Percentiles rank a stretch among this genome's conserved stretches.
Evolutionary conservation across 2,888 invertebrate species (phyloP).

Genomic region (Apamea crenata): DNA sequence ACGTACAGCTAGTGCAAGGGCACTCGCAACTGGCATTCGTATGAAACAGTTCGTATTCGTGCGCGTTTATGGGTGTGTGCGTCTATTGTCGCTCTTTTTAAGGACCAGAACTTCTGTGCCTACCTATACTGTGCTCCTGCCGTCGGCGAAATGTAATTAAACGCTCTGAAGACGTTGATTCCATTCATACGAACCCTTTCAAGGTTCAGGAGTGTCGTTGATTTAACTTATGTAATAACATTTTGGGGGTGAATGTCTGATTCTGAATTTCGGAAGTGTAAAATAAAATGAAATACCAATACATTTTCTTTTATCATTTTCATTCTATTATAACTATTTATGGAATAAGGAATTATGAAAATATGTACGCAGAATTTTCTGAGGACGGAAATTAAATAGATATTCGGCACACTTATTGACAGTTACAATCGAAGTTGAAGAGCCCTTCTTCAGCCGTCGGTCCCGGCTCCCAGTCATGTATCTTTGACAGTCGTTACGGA

Average conservation of each 20-base stretch:
- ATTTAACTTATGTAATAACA: slow-evolving; percentile 34
- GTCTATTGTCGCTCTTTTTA: background rate
- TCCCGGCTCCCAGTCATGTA: background rate
- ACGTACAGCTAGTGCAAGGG: background rate
- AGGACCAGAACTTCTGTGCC: background rate
- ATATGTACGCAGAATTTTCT: background rate
- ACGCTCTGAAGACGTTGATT: slow-evolving; percentile 50
- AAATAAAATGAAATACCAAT: background rate
- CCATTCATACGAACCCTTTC: slow-evolving; percentile 53
- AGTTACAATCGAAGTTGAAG: too few species aligned
- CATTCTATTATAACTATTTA: background rate
- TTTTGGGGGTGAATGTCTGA: slow-evolving; percentile 7
- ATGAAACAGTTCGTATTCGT: background rate
- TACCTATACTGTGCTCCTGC: background rate
- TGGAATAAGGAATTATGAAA: background rate
- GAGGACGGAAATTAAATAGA: background rate
- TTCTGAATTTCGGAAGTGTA: slow-evolving; percentile 7
- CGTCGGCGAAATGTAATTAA: slow-evolving; percentile 56
- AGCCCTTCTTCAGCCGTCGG: too few species aligned
- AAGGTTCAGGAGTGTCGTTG: slow-evolving; percentile 22
- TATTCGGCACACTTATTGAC: background rate
- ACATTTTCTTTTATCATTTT: background rate
- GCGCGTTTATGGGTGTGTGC: background rate
- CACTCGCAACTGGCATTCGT: background rate
- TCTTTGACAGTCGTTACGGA: background rate